A percentile compares a stretch with the other conserved stretches of the same genome.
Conservation (phyloP, 2,888 invertebrate genomes). For the Apodemia zela region DNA sequence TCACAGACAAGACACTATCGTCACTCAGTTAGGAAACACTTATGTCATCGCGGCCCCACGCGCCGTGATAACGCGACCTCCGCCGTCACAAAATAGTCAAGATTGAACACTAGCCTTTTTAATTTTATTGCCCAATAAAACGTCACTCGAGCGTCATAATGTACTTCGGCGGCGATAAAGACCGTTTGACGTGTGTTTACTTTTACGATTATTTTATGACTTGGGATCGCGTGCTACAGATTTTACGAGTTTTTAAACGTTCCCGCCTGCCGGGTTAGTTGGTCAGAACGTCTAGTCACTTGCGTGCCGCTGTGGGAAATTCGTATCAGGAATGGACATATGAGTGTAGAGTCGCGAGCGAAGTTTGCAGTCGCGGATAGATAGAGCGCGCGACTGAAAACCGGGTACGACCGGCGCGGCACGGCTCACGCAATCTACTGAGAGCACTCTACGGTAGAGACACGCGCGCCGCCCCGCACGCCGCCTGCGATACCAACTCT, state of each 20-base stretch:
- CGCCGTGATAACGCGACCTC: constrained; percentile 74
- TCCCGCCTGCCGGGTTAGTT: constrained; percentile 49
- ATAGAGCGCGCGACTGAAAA: constrained; percentile 58
- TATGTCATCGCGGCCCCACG: constrained; percentile 76
- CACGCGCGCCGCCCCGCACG: constrained; percentile 83
- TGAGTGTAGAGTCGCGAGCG: constrained; percentile 58
- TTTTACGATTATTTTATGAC: constrained; percentile 81
- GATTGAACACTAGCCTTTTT: constrained; percentile 71
- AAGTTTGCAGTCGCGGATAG: constrained; percentile 68
- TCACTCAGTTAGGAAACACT: constrained; percentile 69
- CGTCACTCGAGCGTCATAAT: constrained; percentile 80
- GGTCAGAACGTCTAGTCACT: constrained; percentile 31
- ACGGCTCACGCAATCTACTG: constrained; percentile 85
- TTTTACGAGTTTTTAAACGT: constrained; percentile 77
- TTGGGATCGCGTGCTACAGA: constrained; percentile 71
- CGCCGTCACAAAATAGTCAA: constrained; percentile 65
- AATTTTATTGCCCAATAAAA: constrained; percentile 78
- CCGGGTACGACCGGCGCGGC: constrained; percentile 78
- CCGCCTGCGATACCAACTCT: constrained; percentile 65
- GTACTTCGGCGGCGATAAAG: constrained; percentile 75
- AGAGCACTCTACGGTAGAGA: constrained; percentile 54
- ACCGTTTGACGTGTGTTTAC: constrained; percentile 77
- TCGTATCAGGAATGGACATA: constrained; percentile 40
- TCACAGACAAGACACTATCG: constrained; percentile 70
- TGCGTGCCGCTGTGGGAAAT: constrained; percentile 37